Conservation (phyloP, 1,140 invertebrate species). For the Ruditapes philippinarum region DNA sequence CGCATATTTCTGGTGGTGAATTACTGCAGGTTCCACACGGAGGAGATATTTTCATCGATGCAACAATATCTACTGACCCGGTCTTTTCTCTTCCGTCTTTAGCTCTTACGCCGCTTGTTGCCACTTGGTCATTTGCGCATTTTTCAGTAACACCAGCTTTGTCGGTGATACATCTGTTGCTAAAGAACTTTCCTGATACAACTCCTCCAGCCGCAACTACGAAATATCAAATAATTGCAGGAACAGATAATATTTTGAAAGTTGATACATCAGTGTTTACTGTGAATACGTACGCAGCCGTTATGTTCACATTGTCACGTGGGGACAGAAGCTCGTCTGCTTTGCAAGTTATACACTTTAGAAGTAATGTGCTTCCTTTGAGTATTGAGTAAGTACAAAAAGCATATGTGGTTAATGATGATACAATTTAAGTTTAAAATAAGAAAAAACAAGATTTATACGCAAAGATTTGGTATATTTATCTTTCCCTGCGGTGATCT, state of each 20-base stretch:
- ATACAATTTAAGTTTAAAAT: no score
- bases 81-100: neutral
- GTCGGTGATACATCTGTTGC: neutral
- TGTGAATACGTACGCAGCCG: neutral
- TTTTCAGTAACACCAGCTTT: neutral
- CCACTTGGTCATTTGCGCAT: neutral
- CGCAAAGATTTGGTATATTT: neutral
- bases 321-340: constrained; percentile 3
- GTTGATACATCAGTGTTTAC: neutral
- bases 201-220: neutral
- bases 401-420: no score
- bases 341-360: constrained; percentile 16
- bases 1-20: constrained; percentile 44
- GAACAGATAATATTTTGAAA: constrained; percentile 5
- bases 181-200: neutral
- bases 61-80: constrained; percentile 19
- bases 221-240: neutral
- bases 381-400: constrained; percentile 21
- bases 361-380: neutral
- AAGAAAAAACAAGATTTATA: no score
- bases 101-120: neutral
- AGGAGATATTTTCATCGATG: neutral
- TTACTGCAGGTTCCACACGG: constrained; percentile 16
- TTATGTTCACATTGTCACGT: constrained; percentile 30
- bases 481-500: no score